Conservation (phyloP, 37 sponge, comb jelly and placozoan genomes). For the Eunapius fragilis region DNA sequence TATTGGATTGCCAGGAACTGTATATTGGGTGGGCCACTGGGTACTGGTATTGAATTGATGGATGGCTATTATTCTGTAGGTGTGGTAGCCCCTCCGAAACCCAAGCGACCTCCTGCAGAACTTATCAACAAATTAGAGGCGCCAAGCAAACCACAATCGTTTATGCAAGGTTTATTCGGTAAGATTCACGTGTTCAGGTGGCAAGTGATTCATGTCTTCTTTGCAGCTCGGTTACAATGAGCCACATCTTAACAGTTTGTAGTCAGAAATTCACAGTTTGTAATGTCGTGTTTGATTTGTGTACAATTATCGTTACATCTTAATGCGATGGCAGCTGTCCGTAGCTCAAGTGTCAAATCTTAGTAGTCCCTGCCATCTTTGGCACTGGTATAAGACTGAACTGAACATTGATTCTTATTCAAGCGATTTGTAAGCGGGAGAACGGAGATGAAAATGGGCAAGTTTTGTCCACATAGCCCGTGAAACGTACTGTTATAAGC, state of each 20-base stretch:
- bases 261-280: neutral
- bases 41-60: neutral
- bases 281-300: neutral
- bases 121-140: constrained; percentile 7
- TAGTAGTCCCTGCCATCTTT: neutral
- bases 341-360: neutral
- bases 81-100: constrained; percentile 58
- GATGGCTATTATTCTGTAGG: neutral
- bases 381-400: neutral
- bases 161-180: neutral
- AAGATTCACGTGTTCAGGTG: too few species aligned
- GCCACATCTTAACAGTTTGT: neutral
- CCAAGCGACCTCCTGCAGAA: constrained; percentile 63
- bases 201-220: too few species aligned
- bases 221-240: neutral
- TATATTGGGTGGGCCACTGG: neutral
- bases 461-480: neutral
- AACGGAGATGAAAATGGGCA: neutral
- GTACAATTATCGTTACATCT: neutral
- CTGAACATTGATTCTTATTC: neutral
- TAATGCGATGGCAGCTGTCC: neutral
- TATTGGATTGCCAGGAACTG: too few species aligned
- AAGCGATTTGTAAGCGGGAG: neutral
- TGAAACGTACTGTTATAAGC: too few species aligned
- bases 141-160: neutral